phyloP scores from a whole-genome alignment of 2,888 invertebrate genomes.

The Steinernema hermaphroditum region DNA sequence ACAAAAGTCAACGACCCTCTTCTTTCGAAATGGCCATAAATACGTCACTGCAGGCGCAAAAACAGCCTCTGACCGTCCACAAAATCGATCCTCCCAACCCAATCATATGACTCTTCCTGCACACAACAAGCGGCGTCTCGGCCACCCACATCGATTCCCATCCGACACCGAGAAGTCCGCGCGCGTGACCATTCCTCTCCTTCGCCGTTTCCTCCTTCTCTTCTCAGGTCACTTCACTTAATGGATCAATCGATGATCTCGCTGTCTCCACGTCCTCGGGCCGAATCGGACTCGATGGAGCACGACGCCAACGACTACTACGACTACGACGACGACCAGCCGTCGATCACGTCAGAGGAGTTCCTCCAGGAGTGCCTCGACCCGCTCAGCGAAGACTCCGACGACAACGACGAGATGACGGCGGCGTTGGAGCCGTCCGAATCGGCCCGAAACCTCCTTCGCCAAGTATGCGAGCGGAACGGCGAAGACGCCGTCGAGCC shows the following conservation, averaged over 20 bases:
- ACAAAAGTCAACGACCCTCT: too few relatives aligned
- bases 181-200: background rate
- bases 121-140: background rate
- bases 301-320: background rate
- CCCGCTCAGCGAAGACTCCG: background rate
- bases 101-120: background rate
- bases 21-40: too few relatives aligned
- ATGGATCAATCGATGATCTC: background rate
- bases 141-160: background rate
- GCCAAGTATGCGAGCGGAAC: background rate
- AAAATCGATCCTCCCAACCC: background rate
- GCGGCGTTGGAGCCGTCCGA: background rate
- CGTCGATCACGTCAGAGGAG: background rate
- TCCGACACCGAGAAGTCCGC: too few relatives aligned
- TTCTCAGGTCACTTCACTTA: background rate
- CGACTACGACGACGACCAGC: background rate
- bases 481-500: background rate
- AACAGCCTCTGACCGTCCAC: background rate
- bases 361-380: conserved; percentile 1
- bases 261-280: background rate
- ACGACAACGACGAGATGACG: background rate
- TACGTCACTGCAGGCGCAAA: too few relatives aligned
- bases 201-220: background rate
- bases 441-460: background rate
- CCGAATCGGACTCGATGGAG: background rate